A percentile compares a stretch with the other conserved stretches of the same genome.
Evolutionary conservation across 2,797 vertebrate genomes (phyloP).

Genomic region (Malurus splendens): DNA sequence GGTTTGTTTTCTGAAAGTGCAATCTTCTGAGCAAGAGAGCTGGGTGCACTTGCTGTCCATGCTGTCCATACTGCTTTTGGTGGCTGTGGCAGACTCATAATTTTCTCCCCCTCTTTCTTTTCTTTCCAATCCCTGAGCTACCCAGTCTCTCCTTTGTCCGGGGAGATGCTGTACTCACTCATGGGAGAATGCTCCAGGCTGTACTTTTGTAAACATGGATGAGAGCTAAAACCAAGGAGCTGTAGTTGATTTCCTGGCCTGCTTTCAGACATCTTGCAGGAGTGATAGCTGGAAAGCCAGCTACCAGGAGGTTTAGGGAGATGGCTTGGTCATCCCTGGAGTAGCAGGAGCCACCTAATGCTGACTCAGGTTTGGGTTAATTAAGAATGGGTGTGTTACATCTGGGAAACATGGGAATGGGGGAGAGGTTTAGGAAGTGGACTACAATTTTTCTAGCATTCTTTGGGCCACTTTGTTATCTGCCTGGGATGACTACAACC

Average conservation of each 20-base stretch:
- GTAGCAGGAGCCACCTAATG: neutral
- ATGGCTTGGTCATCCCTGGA: neutral
- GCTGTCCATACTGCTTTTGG: neutral
- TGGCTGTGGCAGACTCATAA: neutral
- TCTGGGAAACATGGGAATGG: neutral
- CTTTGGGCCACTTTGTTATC: neutral
- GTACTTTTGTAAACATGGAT: accelerated
- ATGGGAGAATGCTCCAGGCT: neutral
- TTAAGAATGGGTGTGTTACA: neutral
- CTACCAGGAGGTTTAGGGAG: neutral
- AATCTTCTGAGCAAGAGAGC: neutral
- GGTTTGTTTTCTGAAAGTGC: neutral
- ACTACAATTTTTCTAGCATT: neutral
- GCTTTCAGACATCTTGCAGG: neutral
- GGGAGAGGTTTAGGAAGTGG: neutral
- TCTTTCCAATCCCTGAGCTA: neutral
- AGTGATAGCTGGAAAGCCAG: neutral
- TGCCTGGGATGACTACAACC: neutral
- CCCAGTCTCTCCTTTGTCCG: neutral
- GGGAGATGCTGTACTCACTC: accelerated
- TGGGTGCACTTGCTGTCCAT: neutral
- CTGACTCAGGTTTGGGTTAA: neutral
- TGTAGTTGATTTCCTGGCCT: neutral
- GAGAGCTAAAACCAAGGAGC: neutral
- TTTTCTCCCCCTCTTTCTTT: neutral